phyloP scores from a whole-genome alignment of 1,140 invertebrate species.

The Drosophila kikkawai region DNA sequence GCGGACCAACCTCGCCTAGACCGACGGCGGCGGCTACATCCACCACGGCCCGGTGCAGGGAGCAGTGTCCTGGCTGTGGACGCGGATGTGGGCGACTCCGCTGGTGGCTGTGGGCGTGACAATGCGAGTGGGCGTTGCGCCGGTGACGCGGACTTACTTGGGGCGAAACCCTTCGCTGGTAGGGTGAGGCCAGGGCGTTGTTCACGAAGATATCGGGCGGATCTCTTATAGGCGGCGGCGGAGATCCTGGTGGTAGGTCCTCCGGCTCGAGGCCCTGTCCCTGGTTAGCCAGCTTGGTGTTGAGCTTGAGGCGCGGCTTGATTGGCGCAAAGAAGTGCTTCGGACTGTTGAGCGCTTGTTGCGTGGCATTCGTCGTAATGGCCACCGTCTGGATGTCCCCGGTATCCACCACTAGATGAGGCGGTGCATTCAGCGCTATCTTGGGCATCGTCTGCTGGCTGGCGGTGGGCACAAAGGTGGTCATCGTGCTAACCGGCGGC shows the following conservation, averaged over 20 bases:
- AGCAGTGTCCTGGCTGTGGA: conserved; percentile 44
- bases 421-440: conserved; percentile 62
- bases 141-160: conserved; percentile 81
- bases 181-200: conserved; percentile 78
- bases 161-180: conserved; percentile 71
- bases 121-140: conserved; percentile 55
- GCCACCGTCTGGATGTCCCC: conserved; percentile 72
- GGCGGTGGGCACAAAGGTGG: conserved; percentile 62
- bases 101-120: conserved; percentile 50
- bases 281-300: conserved; percentile 77
- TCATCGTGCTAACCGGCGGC: conserved; percentile 45
- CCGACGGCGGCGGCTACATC: conserved; percentile 76
- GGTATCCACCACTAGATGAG: conserved; percentile 4
- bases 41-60: conserved; percentile 66
- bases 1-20: conserved; percentile 42
- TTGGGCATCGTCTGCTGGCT: conserved; percentile 66
- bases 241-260: conserved; percentile 56
- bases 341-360: conserved; percentile 72
- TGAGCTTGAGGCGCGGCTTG: conserved; percentile 79
- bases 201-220: conserved; percentile 81
- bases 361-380: conserved; percentile 75
- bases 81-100: conserved; percentile 34
- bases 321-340: conserved; percentile 84
- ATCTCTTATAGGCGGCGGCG: conserved; percentile 66
- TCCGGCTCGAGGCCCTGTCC: conserved; percentile 31